Evolutionary conservation across 1,140 invertebrate species (phyloP), one percentile per base, ranked within the genome.

Genomic region (Zaprionus tsacasi): DNA sequence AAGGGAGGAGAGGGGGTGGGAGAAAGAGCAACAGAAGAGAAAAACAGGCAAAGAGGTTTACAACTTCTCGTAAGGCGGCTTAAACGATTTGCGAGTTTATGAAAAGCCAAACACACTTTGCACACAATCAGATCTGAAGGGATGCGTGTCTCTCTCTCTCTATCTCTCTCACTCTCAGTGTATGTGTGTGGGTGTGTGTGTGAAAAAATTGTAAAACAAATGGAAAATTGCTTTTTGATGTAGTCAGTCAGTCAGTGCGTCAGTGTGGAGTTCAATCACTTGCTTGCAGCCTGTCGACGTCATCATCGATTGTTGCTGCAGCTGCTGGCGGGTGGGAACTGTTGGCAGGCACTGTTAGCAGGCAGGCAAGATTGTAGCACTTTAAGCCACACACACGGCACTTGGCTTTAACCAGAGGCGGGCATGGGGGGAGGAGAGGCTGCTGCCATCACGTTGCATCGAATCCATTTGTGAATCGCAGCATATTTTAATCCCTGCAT

Each of bases 201-300:
- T 36, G 36, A 50, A 70, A 69, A 82, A 80, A 87, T 78, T 83
- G 85, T 77, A 85, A 81, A 78, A 85, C 85, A 90, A 85, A 85
- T 89, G 85, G 85, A 79, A 89, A 89, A 89, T 89, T 89, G 85
- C 85, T 89, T 89, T 89, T 89, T 89, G 86, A 89, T 89, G 85
- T 89, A 85, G 71, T 85, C 81, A 76, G 73, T 77, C 79, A 50
- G 45, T 21, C 21, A 21, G 21, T 21, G 21, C 2, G 45, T 21
- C 21, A 21, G 21, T 21, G 21, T 21, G 21, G 21, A 21, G 21
- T 50, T 50, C 45, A 50, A 50, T 50, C 76, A 78, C 57, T 78
- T 89, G 27, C 61, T 52, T 54, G 54, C 76, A 38, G 48, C 76
- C 30, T 64, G 66, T 70, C 78, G 67, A 76, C 65, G 43, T 61